A percentile compares a stretch with the other conserved stretches of the same genome.
phyloP scores from a whole-genome alignment of 2,888 invertebrate species.

The Thyatira batis region DNA sequence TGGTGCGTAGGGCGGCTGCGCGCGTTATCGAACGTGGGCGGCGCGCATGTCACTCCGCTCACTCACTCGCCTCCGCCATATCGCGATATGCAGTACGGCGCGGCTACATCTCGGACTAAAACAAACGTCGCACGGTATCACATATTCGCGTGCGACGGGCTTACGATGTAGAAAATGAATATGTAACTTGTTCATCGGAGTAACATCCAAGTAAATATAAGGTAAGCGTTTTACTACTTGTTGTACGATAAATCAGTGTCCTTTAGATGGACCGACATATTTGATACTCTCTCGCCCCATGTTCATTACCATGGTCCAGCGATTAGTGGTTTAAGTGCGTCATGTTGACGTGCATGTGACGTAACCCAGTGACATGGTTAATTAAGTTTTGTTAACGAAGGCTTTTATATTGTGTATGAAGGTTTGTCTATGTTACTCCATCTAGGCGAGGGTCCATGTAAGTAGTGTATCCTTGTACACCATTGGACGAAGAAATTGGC shows the following conservation, averaged over 20 bases:
- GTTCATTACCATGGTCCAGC: constrained; percentile 31
- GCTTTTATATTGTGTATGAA: too few relatives aligned
- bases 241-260: constrained; percentile 8
- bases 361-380: constrained; percentile 43
- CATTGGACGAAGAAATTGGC: too few relatives aligned
- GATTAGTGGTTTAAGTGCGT: constrained; percentile 50
- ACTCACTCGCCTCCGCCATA: constrained; percentile 36
- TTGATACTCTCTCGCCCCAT: constrained; percentile 12
- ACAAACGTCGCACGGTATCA: constrained; percentile 38
- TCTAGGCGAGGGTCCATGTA: too few relatives aligned
- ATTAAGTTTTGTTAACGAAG: constrained; percentile 10
- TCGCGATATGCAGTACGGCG: constrained; percentile 58
- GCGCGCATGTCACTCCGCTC: constrained; percentile 56
- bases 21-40: constrained; percentile 77
- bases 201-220: constrained; percentile 45
- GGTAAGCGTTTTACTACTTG: constrained; percentile 39
- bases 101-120: constrained; percentile 39
- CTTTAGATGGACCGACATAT: constrained; percentile 5
- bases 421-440: too few relatives aligned
- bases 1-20: constrained; percentile 16
- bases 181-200: constrained; percentile 16
- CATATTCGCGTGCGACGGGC: constrained; percentile 39
- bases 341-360: constrained; percentile 57
- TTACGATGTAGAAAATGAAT: constrained; percentile 47
- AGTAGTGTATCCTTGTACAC: too few relatives aligned